Conservation (phyloP, 2,113 vertebrate genomes). For the Pteruthius melanotis region DNA sequence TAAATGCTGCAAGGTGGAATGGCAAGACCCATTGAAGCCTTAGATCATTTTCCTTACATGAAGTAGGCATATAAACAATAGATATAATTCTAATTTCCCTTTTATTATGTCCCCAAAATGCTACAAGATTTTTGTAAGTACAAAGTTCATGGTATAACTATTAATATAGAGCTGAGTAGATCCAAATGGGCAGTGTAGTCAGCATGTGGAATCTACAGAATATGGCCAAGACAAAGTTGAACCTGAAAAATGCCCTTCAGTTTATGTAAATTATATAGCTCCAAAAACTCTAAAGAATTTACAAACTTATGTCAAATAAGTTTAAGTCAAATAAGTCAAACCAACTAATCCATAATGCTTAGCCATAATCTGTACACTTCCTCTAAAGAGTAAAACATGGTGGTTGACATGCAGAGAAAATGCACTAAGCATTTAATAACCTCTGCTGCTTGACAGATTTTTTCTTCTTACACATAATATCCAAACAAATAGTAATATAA, state of each 20-base stretch:
- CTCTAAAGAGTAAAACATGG: neutral
- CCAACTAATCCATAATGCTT: neutral
- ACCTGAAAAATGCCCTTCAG: neutral
- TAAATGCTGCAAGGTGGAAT: neutral
- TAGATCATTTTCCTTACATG: neutral
- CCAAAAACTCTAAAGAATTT: neutral
- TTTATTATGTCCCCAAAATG: neutral
- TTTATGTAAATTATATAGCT: neutral
- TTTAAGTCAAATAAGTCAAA: too few species aligned
- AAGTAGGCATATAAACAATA: neutral
- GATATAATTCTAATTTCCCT: neutral
- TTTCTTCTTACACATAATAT: neutral
- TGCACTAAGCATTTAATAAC: neutral
- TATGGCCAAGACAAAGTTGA: neutral
- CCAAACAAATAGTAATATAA: neutral
- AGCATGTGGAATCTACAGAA: neutral
- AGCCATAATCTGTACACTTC: neutral
- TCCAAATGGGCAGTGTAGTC: neutral
- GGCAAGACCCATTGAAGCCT: neutral
- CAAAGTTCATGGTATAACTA: neutral
- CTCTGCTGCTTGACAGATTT: neutral
- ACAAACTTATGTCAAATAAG: neutral
- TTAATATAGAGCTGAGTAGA: neutral
- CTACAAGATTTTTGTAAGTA: neutral
- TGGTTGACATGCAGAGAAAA: neutral